Evolutionary conservation across 2,797 vertebrate species (phyloP).

Genomic region (Trachops cirrhosus): DNA sequence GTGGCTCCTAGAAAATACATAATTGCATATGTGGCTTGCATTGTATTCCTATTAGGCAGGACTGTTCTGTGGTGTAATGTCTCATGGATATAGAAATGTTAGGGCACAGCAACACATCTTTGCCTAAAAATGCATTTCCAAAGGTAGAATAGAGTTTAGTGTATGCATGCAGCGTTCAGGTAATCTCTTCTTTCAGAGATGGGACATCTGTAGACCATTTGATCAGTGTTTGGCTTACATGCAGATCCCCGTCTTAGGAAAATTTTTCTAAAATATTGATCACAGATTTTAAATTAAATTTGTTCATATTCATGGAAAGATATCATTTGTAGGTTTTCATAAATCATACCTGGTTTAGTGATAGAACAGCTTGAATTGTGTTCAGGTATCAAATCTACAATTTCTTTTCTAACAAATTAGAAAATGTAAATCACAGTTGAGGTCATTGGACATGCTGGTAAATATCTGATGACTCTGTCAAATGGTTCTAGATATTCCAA

Average conservation of each 20-base stretch:
- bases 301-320: not conserved
- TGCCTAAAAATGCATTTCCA: not conserved
- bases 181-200: not conserved
- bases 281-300: conserved; percentile 4
- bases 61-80: not conserved
- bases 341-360: not conserved
- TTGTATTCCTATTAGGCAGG: not conserved
- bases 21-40: not conserved
- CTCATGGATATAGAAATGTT: not conserved
- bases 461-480: not conserved
- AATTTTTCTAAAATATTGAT: conserved; percentile 2
- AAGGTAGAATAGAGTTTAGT: not conserved
- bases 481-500: not conserved
- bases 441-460: not conserved
- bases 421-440: not conserved
- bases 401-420: not conserved
- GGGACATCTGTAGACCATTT: not conserved
- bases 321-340: not conserved
- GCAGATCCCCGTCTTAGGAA: not conserved
- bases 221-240: not conserved
- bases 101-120: not conserved
- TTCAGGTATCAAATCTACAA: not conserved
- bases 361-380: not conserved
- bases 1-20: not conserved
- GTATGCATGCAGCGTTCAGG: not conserved